Base-by-base conservation (phyloP, 1,140 invertebrate genomes). In the Leguminivora glycinivorella region DNA sequence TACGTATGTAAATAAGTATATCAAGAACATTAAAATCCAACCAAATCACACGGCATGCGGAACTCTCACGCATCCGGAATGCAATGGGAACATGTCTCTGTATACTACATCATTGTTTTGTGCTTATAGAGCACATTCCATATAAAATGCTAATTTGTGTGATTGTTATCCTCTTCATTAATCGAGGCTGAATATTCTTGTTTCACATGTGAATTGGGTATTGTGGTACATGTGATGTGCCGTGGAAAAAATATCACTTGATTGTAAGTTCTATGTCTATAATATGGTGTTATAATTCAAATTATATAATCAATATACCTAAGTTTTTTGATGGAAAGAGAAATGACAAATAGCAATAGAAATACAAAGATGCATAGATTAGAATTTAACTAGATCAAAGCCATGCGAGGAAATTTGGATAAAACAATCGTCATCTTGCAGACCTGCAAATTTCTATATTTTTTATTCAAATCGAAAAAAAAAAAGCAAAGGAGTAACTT, bases 51-150 rank as follows among this genome's bases (percentile, higher is more conserved):
- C n/a, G 40, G 40, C 40, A 43, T 17, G 9, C 31, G 66, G 31
- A 40, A 40, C 22, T 67, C 66, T 5, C 66, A 67, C 66, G 66
- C 34, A 34, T 67, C 66, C 66, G 66, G 66, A 67, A 67, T 67
- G 66, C 66, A 34, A 67, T 67, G 38, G 24, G 58, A 63, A 19
- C 26, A 22, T 26, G 24, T 60, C 24, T 26, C 12, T 19, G n/a
- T 7, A n/a, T n/a, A n/a, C n/a, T n/a, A n/a, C n/a, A 14, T 12
- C 58, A 63, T 63, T 63, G 58, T 63, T 31, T 26, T 63, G 7
- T 31, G 58, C n/a, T 34, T 52, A 47, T 52, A 1, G 17, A 52
- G 19, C 17, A 63, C 25, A 29, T 31, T 29, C 26, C 26, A 63
- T 63, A 26, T 63, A 29, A 29, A 63, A 63, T 63, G 58, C 58